Percentiles rank a stretch among this genome's conserved stretches.
These are phyloP conservation scores for Crypturellus tataupa DNA, from an alignment of 2,797 vertebrate species.

Conservation along the genomic window DNA sequence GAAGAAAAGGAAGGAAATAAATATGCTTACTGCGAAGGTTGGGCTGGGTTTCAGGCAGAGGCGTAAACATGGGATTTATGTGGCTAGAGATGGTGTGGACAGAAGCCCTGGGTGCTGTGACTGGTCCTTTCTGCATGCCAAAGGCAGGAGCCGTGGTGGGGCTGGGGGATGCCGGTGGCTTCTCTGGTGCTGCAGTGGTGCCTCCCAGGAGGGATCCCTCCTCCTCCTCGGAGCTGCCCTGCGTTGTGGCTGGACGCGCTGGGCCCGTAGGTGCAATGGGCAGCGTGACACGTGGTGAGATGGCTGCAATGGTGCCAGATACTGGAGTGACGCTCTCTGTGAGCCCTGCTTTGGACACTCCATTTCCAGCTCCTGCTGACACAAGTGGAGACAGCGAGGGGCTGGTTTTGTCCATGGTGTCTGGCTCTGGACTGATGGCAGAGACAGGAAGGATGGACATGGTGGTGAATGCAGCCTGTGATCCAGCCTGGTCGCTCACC, in stretches of 20 bases:
- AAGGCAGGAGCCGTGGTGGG: not conserved
- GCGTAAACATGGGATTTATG: not conserved
- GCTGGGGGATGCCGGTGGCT: not conserved
- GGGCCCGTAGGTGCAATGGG: too few species aligned
- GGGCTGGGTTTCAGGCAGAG: not conserved
- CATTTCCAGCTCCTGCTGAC: not conserved
- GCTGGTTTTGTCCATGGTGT: not conserved
- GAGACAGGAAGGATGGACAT: not conserved
- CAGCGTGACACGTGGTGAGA: too few species aligned
- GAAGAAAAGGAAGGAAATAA: not conserved
- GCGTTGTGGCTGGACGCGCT: not conserved
- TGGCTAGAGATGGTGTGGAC: not conserved
- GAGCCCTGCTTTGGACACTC: not conserved
- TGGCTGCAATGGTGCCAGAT: not conserved
- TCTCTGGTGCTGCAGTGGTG: rapidly evolving
- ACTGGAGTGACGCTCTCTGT: not conserved
- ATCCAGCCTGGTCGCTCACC: not conserved
- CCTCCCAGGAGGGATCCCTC: rapidly evolving
- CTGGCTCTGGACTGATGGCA: not conserved
- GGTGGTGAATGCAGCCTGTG: not conserved
- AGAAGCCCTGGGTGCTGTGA: not conserved
- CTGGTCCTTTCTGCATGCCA: not conserved
- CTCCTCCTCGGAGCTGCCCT: not conserved
- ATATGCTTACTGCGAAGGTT: constrained; percentile 30
- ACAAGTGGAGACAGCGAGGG: not conserved